A percentile compares a stretch with the other conserved stretches of the same genome.
Evolutionary conservation across 2,113 vertebrate genomes (phyloP).

Genomic region (Entomyzon cyanotis): DNA sequence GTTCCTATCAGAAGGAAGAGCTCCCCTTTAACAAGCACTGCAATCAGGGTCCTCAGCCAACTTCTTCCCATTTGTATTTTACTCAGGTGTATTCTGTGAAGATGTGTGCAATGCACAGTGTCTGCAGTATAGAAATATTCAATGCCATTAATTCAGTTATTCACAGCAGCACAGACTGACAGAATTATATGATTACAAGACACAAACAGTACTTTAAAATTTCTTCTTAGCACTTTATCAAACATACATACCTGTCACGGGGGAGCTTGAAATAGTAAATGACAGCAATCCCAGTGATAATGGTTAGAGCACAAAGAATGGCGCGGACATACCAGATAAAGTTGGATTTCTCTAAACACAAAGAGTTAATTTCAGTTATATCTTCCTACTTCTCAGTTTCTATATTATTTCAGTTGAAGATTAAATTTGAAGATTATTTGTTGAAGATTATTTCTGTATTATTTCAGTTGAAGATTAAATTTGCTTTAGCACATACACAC

Average conservation of each 20-base stretch:
- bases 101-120: neutral
- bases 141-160: neutral
- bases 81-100: neutral
- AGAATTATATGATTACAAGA: neutral
- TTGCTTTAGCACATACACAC: neutral
- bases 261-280: neutral
- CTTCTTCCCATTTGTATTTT: neutral
- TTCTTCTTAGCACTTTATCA: neutral
- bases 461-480: too few relatives aligned
- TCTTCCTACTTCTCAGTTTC: neutral
- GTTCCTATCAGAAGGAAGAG: neutral
- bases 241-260: conserved; percentile 67
- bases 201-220: neutral
- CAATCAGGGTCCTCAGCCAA: neutral
- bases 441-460: too few relatives aligned
- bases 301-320: neutral
- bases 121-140: neutral
- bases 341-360: neutral
- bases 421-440: too few relatives aligned
- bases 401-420: neutral
- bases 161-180: neutral
- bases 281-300: neutral
- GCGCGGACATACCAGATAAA: rapidly evolving
- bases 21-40: neutral
- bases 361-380: neutral